Evolutionary conservation across 2,888 invertebrate species (phyloP).

Genomic region (Balanococcus diminutus): DNA sequence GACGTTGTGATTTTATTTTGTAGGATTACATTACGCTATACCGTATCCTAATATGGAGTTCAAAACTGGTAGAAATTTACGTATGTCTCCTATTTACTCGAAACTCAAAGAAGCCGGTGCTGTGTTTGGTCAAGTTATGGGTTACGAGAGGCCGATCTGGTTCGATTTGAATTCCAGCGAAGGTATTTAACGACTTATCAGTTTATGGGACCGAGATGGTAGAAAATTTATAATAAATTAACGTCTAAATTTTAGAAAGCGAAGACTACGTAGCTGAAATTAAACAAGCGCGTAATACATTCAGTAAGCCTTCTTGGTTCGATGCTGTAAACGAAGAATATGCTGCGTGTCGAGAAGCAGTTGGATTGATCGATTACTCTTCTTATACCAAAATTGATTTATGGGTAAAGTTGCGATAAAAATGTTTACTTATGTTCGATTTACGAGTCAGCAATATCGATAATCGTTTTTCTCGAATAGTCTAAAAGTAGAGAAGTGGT

Average conservation of each 20-base stretch:
- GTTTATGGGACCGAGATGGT: neutral
- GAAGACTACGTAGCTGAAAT: slow-evolving; percentile 59
- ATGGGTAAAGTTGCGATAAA: slow-evolving; percentile 65
- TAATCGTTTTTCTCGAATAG: slow-evolving; percentile 62
- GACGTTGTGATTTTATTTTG: neutral
- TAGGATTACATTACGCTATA: slow-evolving; percentile 77
- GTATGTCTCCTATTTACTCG: slow-evolving; percentile 95
- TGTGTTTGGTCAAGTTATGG: slow-evolving; percentile 96
- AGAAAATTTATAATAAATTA: neutral
- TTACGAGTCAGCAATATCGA: neutral
- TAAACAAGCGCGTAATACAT: slow-evolving; percentile 71
- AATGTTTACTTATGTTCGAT: neutral
- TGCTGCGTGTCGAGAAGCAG: slow-evolving; percentile 88
- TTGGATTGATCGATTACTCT: slow-evolving; percentile 94
- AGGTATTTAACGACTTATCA: slow-evolving; percentile 41
- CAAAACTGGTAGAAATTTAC: slow-evolving; percentile 82
- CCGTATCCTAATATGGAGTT: slow-evolving; percentile 87
- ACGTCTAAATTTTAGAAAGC: slow-evolving; percentile 62
- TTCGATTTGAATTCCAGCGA: slow-evolving; percentile 68
- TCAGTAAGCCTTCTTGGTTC: slow-evolving; percentile 93
- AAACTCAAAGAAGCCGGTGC: slow-evolving; percentile 89
- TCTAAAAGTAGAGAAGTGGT: slow-evolving; percentile 88
- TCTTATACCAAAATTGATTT: slow-evolving; percentile 96
- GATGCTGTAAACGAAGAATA: slow-evolving; percentile 85
- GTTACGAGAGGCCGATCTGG: slow-evolving; percentile 94